Conservation (phyloP, 2,888 invertebrate genomes). For the Ennomos quercinarius region DNA sequence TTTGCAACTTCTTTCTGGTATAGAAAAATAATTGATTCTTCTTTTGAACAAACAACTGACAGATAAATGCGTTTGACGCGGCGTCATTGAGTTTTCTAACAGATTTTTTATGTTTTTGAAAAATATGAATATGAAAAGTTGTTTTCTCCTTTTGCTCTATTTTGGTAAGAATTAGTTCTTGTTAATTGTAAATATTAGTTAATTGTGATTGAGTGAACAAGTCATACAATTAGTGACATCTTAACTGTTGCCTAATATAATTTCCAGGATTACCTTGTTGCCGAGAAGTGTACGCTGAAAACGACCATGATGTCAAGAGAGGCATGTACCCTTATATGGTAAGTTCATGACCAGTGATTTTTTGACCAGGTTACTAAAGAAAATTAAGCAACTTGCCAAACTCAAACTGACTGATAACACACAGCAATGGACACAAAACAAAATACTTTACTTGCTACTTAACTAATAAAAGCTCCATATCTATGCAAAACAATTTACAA, state of each 20-base stretch:
- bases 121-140: slow-evolving; percentile 61
- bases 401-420: too few relatives aligned
- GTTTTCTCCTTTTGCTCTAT: slow-evolving; percentile 56
- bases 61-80: slow-evolving; percentile 50
- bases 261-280: slow-evolving; percentile 48
- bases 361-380: too few relatives aligned
- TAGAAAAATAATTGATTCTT: slow-evolving; percentile 59
- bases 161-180: slow-evolving; percentile 58
- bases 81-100: slow-evolving; percentile 51
- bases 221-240: too few relatives aligned
- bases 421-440: too few relatives aligned
- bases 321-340: slow-evolving; percentile 71
- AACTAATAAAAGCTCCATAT: too few relatives aligned
- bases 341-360: slow-evolving; percentile 26
- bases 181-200: not conserved
- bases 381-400: too few relatives aligned
- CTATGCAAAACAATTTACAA: too few relatives aligned
- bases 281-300: slow-evolving; percentile 55
- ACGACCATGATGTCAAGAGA: slow-evolving; percentile 62
- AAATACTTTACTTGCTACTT: too few relatives aligned
- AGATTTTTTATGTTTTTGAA: slow-evolving; percentile 50
- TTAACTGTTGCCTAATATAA: not conserved
- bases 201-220: not conserved
- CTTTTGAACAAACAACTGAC: slow-evolving; percentile 68
- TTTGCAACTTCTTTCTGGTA: slow-evolving; percentile 20